These are phyloP conservation scores for Drosophila emarginata DNA, from an alignment of 2,888 invertebrate genomes.

Conservation along the genomic window DNA sequence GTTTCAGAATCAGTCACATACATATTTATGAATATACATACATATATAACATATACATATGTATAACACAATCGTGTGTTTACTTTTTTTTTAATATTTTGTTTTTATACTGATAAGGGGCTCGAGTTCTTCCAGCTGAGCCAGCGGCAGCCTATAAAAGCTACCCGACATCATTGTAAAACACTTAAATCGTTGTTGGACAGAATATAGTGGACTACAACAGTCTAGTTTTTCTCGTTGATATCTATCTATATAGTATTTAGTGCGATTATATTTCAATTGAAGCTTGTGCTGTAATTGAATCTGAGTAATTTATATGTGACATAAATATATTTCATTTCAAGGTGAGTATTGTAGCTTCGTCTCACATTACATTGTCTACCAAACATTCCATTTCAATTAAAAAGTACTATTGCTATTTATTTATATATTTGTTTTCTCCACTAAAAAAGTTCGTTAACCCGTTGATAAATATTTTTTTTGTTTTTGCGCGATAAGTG, in stretches of 20 bases:
- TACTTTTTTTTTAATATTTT: conserved; percentile 36
- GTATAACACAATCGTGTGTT: conserved; percentile 24
- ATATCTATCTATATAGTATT: not conserved
- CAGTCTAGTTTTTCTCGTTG: conserved; percentile 4
- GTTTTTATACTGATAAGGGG: conserved; percentile 54
- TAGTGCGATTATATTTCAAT: not conserved
- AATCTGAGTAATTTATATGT: conserved; percentile 51
- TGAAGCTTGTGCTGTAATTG: conserved; percentile 24
- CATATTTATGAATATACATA: conserved; percentile 1
- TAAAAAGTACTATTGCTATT: not conserved
- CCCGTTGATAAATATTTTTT: not conserved
- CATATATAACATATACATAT: not conserved
- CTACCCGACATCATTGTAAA: conserved; percentile 37
- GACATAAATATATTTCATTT: conserved; percentile 47
- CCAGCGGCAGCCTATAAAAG: conserved; percentile 63
- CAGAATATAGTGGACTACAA: conserved; percentile 29
- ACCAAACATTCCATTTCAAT: not conserved
- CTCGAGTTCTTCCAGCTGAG: conserved; percentile 17
- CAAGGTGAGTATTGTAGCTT: conserved; percentile 48
- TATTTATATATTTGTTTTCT: not conserved
- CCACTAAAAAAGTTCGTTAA: conserved; percentile 6
- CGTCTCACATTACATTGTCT: not conserved
- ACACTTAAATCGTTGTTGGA: conserved; percentile 55
- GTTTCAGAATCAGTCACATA: conserved; percentile 12
- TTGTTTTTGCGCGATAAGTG: not conserved